These are phyloP conservation scores for Hypotaenidia okinawae DNA, from an alignment of 2,797 vertebrate genomes.

Conservation along the genomic window DNA sequence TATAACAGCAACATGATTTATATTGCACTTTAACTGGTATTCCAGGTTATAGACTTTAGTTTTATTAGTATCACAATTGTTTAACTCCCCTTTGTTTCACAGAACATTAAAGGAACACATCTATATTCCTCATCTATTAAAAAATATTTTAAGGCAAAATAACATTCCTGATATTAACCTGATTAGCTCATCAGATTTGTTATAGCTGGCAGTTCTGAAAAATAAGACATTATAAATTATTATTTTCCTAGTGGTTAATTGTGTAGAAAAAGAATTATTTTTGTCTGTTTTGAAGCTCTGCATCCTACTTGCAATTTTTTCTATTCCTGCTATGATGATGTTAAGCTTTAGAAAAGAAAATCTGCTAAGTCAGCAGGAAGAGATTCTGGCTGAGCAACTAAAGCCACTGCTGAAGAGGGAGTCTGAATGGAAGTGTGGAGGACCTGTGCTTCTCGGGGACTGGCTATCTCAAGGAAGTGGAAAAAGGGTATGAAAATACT, in stretches of 20 bases:
- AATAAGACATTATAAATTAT: not conserved
- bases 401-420: not conserved
- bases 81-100: not conserved
- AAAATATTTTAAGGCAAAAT: not conserved
- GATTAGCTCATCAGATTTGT: not conserved
- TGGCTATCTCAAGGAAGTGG: not conserved
- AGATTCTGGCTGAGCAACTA: not conserved
- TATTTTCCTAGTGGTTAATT: not conserved
- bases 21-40: not conserved
- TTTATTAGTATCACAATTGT: not conserved
- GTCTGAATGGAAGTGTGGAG: not conserved
- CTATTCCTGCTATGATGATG: not conserved
- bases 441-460: not conserved
- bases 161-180: not conserved
- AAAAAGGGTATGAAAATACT: not conserved
- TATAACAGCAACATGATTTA: not conserved
- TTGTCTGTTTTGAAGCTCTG: not conserved
- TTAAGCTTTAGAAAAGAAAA: not conserved
- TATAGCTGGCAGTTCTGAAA: not conserved
- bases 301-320: not conserved
- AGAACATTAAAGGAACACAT: not conserved
- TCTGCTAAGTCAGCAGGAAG: not conserved
- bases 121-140: not conserved
- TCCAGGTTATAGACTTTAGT: not conserved
- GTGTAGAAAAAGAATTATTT: not conserved